A percentile compares a stretch with the other conserved stretches of the same genome.
These are phyloP conservation scores for Stenotaenia linearis DNA, from an alignment of 2,888 invertebrate genomes.

Conservation along the genomic window DNA sequence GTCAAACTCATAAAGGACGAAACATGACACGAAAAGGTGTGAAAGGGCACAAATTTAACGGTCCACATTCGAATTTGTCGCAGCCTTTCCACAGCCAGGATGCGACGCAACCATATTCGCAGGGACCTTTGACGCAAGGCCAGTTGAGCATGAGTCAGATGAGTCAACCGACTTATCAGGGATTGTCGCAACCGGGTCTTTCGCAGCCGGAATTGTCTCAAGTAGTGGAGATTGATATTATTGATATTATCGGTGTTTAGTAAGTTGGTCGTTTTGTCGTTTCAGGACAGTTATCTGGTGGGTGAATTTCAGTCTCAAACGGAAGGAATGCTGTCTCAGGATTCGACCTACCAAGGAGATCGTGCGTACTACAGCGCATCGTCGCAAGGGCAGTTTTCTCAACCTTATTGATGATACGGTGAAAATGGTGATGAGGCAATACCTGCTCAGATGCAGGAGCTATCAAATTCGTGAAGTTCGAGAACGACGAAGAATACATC, in stretches of 20 bases:
- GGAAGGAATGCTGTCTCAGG: conserved; percentile 90
- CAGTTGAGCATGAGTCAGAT: conserved; percentile 50
- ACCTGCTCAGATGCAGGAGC: conserved; percentile 32
- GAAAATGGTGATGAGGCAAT: conserved; percentile 32
- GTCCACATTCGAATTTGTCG: conserved; percentile 41
- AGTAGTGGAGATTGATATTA: conserved; percentile 42
- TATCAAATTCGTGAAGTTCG: neutral
- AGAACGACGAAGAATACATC: neutral
- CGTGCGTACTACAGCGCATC: conserved; percentile 47
- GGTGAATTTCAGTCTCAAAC: conserved; percentile 86
- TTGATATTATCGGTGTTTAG: no score
- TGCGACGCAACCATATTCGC: conserved; percentile 39
- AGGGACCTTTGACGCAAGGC: conserved; percentile 46
- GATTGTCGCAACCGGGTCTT: conserved; percentile 62
- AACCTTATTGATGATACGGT: conserved; percentile 44
- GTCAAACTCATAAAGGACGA: conserved; percentile 45
- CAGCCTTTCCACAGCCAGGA: conserved; percentile 45
- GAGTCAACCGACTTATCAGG: conserved; percentile 51
- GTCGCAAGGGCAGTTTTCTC: conserved; percentile 49
- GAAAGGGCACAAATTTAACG: conserved; percentile 37
- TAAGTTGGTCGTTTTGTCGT: conserved; percentile 41
- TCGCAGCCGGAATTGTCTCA: conserved; percentile 62
- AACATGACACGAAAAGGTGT: conserved; percentile 37
- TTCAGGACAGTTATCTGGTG: conserved; percentile 74
- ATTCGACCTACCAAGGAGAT: conserved; percentile 72